Evolutionary conservation across 2,797 vertebrate genomes (phyloP), one percentile per base, ranked within the genome.

Genomic region (Melanotaenia pygmaea): DNA sequence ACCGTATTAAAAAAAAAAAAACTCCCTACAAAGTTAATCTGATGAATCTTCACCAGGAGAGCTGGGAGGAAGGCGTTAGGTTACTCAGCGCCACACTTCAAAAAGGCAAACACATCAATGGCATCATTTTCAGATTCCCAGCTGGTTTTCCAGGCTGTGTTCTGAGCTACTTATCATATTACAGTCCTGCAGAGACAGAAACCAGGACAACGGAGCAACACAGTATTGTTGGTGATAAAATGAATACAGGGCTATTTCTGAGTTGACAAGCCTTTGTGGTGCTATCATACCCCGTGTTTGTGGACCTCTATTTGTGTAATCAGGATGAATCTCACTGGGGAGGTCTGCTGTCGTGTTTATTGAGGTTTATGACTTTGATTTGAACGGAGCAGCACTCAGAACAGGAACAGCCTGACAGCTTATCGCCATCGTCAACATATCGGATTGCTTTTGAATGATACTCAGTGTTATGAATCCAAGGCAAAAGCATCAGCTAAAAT

Each of bases 41-140:
- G 90, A 86, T 84, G 79, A 91, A 76, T 81, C 73, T 51, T 83
- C 83, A 83, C 51, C 20, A n/a, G 7, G 54, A 40, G 76, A 9
- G 4, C 67, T 58, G 54, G 72, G 77, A 85, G 82, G 72, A 56
- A n/a, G 77, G 85, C n/a, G 64, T 86, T 59, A 43, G 81, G 82
- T 92, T 91, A 89, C 82, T 61, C 28, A 61, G 79, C 84, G 63
- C 76, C 64, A 76, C 85, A 82, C 83, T n/a, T 86, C 89, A 84
- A 88, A 92, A 86, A 88, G 84, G 60, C 72, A 88, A 92, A 92
- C 83, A 90, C 90, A 92, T 92, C 92, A 89, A 91, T 89, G 91
- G 76, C 79, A 72, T 82, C 76, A 73, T 90, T 92, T 91, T 88
- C 83, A 81, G 79, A 91, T 86, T 82, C 87, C 88, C 86, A 51